Base-by-base conservation (phyloP, 2,113 vertebrate species). In the Tupaia tana region DNA sequence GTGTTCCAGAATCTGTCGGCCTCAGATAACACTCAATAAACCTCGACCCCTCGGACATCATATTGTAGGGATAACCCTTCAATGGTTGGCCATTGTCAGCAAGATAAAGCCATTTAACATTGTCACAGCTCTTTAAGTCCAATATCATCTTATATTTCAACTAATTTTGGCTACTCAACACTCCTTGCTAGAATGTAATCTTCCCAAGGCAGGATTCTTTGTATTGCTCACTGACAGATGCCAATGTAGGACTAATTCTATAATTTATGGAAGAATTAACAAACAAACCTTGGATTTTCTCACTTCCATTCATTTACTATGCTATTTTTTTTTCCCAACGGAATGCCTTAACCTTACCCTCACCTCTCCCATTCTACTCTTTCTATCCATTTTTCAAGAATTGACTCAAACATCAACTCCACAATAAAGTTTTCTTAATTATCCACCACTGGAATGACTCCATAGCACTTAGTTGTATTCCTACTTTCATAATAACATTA, bases 1-100 rank as follows among this genome's bases (percentile, higher is more conserved):
- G 24, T 71, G 22, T 89, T 85, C 64, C 43, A 88, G 61, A 95
- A 79, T 82, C 34, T 70, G 24, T 70, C 69, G 34, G 9, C 3
- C 6, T 1, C 0, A 81, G 78, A 43, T 74, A 66, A 52, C 1
- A 52, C 27, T 9, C 61, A 71, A 2, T 71, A 19, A 16, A 4
- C 10, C 29, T n/a, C 27, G 43, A 9, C 0, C 2, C 2, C 2
- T 52, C 6, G 54, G n/a, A 3, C 14, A 64, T 43, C 12, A 19
- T 15, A 18, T 6, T 15, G 56, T 12, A 58, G 13, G 24, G 7
- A 91, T 22, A 70, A 59, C 1, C 7, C 19, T 92, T 81, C 18
- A 29, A 31, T 43, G 11, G 31, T 16, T 75, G 29, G 54, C 20
- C 81, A 43, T 15, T 69, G 25, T 7, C 66, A 85, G 75, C 19